Evolutionary conservation across 2,113 vertebrate genomes (phyloP).

Genomic region (Mastomys natalensis): DNA sequence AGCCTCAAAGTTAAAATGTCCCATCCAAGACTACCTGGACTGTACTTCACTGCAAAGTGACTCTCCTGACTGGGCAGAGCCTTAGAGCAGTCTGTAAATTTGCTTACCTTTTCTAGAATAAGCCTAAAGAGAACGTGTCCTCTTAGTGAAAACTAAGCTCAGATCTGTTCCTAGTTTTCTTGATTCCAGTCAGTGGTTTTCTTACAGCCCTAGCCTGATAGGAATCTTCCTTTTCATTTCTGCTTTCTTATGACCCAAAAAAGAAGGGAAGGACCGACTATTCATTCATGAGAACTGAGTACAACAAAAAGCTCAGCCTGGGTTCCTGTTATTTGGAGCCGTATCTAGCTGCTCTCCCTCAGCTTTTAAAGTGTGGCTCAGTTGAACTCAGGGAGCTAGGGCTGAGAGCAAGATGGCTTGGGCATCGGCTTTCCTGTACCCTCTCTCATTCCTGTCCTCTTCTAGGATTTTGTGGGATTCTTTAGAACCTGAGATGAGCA

Average conservation of each 20-base stretch:
- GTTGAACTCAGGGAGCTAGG: not conserved
- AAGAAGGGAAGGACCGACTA: not conserved
- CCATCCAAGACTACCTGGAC: not conserved
- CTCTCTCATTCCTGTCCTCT: not conserved
- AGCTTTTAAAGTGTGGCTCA: not conserved
- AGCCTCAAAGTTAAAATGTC: not conserved
- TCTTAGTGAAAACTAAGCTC: not conserved
- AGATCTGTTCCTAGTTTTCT: not conserved
- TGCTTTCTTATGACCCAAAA: not conserved
- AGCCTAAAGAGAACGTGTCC: not conserved
- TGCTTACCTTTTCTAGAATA: not conserved
- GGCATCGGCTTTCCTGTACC: not conserved
- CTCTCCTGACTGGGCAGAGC: not conserved
- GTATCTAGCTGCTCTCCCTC: not conserved
- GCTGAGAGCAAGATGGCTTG: not conserved
- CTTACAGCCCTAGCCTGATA: slow-evolving; percentile 32
- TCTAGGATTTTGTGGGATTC: not conserved
- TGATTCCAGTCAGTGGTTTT: slow-evolving; percentile 19
- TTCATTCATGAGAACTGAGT: slow-evolving; percentile 66
- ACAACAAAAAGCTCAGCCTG: not conserved
- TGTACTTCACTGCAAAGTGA: not conserved
- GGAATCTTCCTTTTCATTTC: slow-evolving; percentile 9
- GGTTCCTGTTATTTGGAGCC: not conserved
- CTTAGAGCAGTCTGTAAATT: not conserved
- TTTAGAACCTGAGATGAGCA: not conserved